These are phyloP conservation scores for Hephaestus fuliginosus DNA, from an alignment of 2,797 vertebrate genomes.

Conservation along the genomic window DNA sequence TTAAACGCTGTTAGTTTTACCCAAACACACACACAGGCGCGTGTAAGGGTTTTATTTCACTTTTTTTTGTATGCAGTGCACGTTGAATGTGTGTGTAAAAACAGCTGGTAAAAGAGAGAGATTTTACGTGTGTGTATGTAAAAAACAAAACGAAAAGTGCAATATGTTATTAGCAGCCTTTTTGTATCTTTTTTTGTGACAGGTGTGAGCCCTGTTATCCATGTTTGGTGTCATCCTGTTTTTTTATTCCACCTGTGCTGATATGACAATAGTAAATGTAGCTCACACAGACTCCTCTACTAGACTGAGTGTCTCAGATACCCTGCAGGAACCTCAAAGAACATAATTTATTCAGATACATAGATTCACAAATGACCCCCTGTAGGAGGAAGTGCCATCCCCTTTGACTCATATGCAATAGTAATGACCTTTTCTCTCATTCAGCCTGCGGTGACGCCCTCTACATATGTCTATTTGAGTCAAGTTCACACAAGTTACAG, in stretches of 20 bases:
- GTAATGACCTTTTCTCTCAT: background rate
- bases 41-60: no score
- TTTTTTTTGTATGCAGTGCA: no score
- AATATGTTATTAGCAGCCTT: background rate
- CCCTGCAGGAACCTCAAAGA: background rate
- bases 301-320: background rate
- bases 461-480: no score
- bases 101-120: no score
- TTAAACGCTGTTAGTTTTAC: background rate
- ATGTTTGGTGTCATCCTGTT: background rate
- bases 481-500: no score
- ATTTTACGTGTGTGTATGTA: no score
- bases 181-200: background rate
- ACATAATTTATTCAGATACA: background rate
- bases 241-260: background rate
- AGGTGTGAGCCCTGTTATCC: background rate
- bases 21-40: no score
- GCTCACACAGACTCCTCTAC: background rate
- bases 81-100: no score
- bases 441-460: no score
- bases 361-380: background rate
- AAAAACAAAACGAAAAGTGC: no score
- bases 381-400: background rate
- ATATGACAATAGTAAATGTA: background rate
- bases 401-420: background rate